phyloP scores from a whole-genome alignment of 2,797 vertebrate species.

The Sebastes baramenuke region DNA sequence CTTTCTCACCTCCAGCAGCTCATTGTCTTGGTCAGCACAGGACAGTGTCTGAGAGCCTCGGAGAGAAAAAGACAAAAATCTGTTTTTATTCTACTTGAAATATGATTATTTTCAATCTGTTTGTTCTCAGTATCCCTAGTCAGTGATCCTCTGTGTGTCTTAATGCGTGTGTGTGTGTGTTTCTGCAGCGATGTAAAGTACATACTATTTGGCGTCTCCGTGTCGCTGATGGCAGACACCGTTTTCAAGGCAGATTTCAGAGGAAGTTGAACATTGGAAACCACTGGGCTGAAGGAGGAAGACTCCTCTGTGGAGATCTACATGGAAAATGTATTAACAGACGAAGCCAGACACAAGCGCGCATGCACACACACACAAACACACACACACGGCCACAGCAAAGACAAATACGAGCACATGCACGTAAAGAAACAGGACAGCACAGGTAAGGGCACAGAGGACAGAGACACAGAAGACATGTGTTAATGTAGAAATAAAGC shows the following conservation, averaged over 20 bases:
- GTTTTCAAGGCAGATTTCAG: conserved; percentile 94
- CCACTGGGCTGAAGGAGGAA: conserved; percentile 84
- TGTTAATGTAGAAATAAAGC: conserved; percentile 50
- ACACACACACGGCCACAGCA: background rate
- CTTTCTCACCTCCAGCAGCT: conserved; percentile 85
- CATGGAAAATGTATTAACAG: conserved; percentile 66
- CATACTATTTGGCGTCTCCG: conserved; percentile 81
- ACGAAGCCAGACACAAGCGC: conserved; percentile 43
- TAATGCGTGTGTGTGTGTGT: background rate
- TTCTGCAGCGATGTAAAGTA: conserved; percentile 14
- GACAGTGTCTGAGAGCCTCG: conserved; percentile 88
- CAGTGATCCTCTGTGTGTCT: background rate
- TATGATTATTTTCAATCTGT: background rate
- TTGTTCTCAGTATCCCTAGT: background rate
- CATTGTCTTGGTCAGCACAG: conserved; percentile 84
- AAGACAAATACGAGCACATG: conserved; percentile 43
- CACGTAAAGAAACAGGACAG: conserved; percentile 61
- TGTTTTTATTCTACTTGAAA: background rate
- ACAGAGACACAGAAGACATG: conserved; percentile 67
- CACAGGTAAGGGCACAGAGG: conserved; percentile 79
- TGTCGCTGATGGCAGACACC: conserved; percentile 80
- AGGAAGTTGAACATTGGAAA: conserved; percentile 85
- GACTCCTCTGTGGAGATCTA: conserved; percentile 92
- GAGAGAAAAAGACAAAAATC: conserved; percentile 11
- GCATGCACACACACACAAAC: conserved; percentile 16